Evolutionary conservation across 2,888 invertebrate species (phyloP).

Genomic region (Clanis bilineata): DNA sequence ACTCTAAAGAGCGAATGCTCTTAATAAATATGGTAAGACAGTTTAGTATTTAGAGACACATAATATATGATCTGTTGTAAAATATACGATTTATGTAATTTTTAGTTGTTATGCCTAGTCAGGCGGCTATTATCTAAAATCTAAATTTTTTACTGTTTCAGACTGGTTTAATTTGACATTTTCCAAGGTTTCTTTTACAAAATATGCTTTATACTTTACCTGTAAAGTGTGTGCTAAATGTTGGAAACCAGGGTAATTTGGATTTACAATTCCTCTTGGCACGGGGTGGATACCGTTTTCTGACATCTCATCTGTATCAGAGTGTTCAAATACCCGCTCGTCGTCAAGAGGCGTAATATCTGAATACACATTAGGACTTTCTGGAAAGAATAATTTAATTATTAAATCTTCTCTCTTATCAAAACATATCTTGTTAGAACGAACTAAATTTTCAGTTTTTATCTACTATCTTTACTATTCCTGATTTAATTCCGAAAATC

Average conservation of each 20-base stretch:
- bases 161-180: conserved; percentile 43
- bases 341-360: conserved; percentile 73
- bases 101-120: too few relatives aligned
- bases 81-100: too few relatives aligned
- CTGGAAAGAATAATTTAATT: conserved; percentile 30
- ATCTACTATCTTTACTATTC: too few relatives aligned
- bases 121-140: too few relatives aligned
- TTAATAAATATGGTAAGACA: too few relatives aligned
- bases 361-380: conserved; percentile 51
- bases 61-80: too few relatives aligned
- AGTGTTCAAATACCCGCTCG: conserved; percentile 80
- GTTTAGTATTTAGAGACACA: too few relatives aligned
- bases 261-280: conserved; percentile 89
- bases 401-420: not conserved
- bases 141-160: conserved; percentile 39
- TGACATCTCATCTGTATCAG: conserved; percentile 80
- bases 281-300: conserved; percentile 64
- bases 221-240: conserved; percentile 89
- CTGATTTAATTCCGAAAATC: too few relatives aligned
- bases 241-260: conserved; percentile 92
- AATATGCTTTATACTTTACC: conserved; percentile 47
- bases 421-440: too few relatives aligned
- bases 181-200: conserved; percentile 24
- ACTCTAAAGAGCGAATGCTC: too few relatives aligned
- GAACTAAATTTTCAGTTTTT: too few relatives aligned